Conservation (phyloP, 2,797 vertebrate genomes). For the Sebastes hubbsi region DNA sequence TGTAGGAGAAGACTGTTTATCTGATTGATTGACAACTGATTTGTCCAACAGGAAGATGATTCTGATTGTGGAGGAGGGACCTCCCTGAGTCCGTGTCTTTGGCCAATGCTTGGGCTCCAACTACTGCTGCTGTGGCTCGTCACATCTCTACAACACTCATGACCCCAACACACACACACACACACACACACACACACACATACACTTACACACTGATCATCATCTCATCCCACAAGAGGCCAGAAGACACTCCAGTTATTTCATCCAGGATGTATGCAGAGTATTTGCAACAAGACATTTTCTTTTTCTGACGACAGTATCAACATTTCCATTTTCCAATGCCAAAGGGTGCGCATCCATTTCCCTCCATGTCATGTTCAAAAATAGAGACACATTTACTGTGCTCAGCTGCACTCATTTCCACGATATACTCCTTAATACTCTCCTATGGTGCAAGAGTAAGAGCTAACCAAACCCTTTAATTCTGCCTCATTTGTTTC, state of each 20-base stretch:
- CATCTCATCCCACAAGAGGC: conserved; percentile 49
- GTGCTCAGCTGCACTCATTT: conserved; percentile 60
- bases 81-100: conserved; percentile 87
- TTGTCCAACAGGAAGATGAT: conserved; percentile 90
- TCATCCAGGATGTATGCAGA: conserved; percentile 61
- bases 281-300: conserved; percentile 48
- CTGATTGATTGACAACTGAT: conserved; percentile 46
- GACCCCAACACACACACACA: conserved; percentile 60
- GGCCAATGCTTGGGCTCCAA: conserved; percentile 88
- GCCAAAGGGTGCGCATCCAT: conserved; percentile 77
- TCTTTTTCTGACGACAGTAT: conserved; percentile 27
- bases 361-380: conserved; percentile 49
- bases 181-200: background rate
- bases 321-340: conserved; percentile 67
- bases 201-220: conserved; percentile 17
- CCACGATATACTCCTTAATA: conserved; percentile 53
- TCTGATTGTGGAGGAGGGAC: conserved; percentile 94
- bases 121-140: conserved; percentile 91
- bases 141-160: conserved; percentile 85
- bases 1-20: background rate
- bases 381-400: conserved; percentile 58
- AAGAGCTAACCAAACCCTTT: conserved; percentile 84
- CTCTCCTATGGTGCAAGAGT: conserved; percentile 75
- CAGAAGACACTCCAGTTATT: conserved; percentile 28
- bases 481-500: conserved; percentile 73